phyloP scores from a whole-genome alignment of 1,140 invertebrate species.

The Aphelenchoides avenae region DNA sequence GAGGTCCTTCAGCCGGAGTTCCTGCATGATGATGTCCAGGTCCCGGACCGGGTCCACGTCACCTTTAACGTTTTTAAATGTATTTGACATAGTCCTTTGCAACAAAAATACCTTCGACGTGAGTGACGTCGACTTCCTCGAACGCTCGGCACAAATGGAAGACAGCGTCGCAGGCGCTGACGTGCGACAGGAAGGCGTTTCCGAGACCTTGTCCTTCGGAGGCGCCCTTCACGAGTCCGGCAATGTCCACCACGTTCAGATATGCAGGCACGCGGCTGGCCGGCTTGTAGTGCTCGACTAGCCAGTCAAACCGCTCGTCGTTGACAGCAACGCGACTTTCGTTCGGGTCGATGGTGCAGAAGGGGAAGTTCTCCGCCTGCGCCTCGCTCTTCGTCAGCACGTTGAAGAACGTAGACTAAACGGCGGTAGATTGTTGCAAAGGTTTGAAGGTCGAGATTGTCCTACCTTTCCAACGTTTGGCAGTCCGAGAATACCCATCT shows the following conservation, averaged over 20 bases:
- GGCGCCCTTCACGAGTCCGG: constrained; percentile 93
- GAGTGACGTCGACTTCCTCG: constrained; percentile 94
- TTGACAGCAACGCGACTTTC: constrained; percentile 99
- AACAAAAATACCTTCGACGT: constrained; percentile 71
- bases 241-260: constrained; percentile 95
- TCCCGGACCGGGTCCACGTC: constrained; percentile 95
- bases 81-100: background rate
- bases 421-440: constrained; percentile 1
- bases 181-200: constrained; percentile 86
- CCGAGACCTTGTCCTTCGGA: constrained; percentile 95
- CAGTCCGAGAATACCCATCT: constrained; percentile 57
- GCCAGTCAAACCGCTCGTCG: constrained; percentile 84
- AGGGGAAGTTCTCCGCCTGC: constrained; percentile 93
- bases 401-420: constrained; percentile 98
- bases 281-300: constrained; percentile 90
- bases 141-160: constrained; percentile 97
- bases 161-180: constrained; percentile 96
- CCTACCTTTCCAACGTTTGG: constrained; percentile 71
- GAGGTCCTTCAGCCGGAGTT: constrained; percentile 83
- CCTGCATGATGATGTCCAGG: constrained; percentile 90
- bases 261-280: constrained; percentile 75
- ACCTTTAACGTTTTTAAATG: constrained; percentile 63
- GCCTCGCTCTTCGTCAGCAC: constrained; percentile 89
- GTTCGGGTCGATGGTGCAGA: constrained; percentile 99
- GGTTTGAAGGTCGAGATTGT: constrained; percentile 72